These are phyloP conservation scores for Lepidothrix coronata DNA, from an alignment of 2,113 vertebrate genomes.

Conservation along the genomic window DNA sequence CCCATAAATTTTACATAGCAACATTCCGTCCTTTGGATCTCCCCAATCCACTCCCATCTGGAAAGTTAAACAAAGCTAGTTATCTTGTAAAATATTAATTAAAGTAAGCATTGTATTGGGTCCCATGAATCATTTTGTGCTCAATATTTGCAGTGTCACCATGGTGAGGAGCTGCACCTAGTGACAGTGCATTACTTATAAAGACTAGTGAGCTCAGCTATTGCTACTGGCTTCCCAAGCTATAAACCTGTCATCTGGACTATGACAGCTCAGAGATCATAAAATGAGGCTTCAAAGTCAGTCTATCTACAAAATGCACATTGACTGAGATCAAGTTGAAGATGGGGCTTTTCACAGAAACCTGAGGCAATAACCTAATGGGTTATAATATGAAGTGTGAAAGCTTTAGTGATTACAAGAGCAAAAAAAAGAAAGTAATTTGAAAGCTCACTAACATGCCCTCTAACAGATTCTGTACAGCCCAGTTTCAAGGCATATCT, in stretches of 20 bases:
- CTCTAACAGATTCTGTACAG: neutral
- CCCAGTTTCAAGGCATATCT: neutral
- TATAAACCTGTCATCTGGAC: slow-evolving; percentile 7
- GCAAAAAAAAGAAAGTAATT: neutral
- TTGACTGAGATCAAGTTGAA: neutral
- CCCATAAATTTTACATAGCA: neutral
- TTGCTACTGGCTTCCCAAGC: slow-evolving; percentile 6
- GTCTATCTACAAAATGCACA: neutral
- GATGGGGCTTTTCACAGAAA: neutral
- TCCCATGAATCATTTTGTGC: slow-evolving; percentile 1
- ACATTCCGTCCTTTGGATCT: neutral
- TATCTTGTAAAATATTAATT: slow-evolving; percentile 43
- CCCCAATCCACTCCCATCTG: neutral
- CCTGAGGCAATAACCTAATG: neutral
- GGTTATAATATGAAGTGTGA: neutral
- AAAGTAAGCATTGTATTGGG: neutral
- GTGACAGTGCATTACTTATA: neutral
- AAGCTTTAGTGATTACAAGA: neutral
- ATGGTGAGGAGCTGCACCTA: slow-evolving; percentile 51
- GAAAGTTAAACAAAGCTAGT: slow-evolving; percentile 27
- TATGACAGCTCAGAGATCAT: neutral
- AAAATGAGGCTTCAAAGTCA: neutral
- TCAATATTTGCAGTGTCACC: slow-evolving; percentile 54
- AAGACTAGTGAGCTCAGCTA: neutral
- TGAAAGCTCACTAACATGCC: neutral